These are phyloP conservation scores for Phalanger gymnotis DNA, from an alignment of 2,797 vertebrate genomes.

Conservation along the genomic window DNA sequence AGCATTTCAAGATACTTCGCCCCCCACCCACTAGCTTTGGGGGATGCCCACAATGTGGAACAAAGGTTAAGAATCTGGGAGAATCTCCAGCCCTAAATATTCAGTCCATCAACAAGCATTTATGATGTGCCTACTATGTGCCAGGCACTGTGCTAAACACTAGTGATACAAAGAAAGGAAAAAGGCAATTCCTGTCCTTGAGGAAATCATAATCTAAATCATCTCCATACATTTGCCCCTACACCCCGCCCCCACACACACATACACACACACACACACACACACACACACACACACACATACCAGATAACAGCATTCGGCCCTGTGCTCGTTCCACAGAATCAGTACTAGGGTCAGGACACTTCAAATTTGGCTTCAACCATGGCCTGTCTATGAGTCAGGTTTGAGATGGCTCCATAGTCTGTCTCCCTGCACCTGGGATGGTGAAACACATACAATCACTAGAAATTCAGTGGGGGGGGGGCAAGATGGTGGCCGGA, in stretches of 20 bases:
- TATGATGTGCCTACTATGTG: not conserved
- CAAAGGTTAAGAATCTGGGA: not conserved
- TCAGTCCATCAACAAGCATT: not conserved
- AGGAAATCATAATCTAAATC: not conserved
- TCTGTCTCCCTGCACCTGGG: not conserved
- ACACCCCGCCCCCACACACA: too few species aligned
- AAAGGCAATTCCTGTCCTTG: not conserved
- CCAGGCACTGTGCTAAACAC: not conserved
- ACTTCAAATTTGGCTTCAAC: not conserved
- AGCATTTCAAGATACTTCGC: not conserved
- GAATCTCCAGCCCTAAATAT: not conserved
- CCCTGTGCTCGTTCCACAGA: not conserved
- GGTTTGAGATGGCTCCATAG: not conserved
- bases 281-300: too few species aligned
- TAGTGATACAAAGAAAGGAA: not conserved
- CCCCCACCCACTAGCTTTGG: not conserved
- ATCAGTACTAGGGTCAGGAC: not conserved
- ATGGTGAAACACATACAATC: not conserved
- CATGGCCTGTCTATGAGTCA: not conserved
- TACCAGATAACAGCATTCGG: not conserved
- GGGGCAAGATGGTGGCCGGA: too few species aligned
- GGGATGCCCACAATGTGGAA: not conserved
- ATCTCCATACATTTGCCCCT: not conserved
- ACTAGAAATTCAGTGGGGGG: constrained; percentile 13
- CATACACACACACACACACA: too few species aligned